Percentiles rank a stretch among this genome's conserved stretches.
Conservation (phyloP, 2,888 invertebrate species). For the Stenichneumon culpator region DNA sequence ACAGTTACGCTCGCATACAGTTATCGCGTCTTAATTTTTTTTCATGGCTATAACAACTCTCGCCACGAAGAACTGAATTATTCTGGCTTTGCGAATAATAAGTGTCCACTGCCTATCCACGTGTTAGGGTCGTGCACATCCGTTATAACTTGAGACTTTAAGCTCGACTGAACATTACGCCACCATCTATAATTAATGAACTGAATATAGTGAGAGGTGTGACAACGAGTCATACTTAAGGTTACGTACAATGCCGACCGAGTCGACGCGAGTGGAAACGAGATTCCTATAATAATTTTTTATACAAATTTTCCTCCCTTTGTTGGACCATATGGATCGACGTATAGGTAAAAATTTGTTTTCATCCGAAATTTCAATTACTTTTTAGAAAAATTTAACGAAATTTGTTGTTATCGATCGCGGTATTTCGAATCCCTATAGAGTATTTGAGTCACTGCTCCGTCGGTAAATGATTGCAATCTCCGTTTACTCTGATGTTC, state of each 20-base stretch:
- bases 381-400: not conserved
- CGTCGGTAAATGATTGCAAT: too few relatives aligned
- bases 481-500: too few relatives aligned
- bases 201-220: not conserved
- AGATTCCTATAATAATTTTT: not conserved
- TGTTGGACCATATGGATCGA: not conserved
- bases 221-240: not conserved
- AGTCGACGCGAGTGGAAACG: not conserved
- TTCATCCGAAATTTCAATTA: not conserved
- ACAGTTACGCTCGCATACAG: not conserved
- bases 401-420: too few relatives aligned
- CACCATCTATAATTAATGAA: not conserved
- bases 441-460: too few relatives aligned
- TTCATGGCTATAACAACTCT: not conserved
- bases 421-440: too few relatives aligned
- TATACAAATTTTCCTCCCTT: not conserved
- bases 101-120: not conserved
- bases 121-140: not conserved
- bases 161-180: too few relatives aligned
- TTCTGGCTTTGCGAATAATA: not conserved
- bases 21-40: not conserved
- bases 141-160: not conserved
- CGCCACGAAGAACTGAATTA: not conserved
- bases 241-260: slow-evolving; percentile 1
- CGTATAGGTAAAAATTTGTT: not conserved